These are phyloP conservation scores for Meliscaeva auricollis DNA, from an alignment of 2,888 invertebrate genomes.

Conservation along the genomic window DNA sequence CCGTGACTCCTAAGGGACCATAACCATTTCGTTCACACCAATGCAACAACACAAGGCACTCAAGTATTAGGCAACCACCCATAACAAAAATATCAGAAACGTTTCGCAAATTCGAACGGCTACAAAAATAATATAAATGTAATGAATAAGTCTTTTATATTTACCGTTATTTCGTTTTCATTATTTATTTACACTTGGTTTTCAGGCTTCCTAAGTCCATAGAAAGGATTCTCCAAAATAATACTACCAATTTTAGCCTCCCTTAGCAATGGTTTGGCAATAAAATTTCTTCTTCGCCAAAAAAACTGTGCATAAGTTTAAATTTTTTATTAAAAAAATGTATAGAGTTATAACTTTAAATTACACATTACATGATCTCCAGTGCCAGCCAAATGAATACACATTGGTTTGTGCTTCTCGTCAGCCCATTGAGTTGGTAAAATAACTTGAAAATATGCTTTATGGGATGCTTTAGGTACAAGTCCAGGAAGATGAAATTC, in stretches of 20 bases:
- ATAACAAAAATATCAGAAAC: conserved; percentile 99
- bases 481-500: conserved; percentile 93
- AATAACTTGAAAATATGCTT: conserved; percentile 93
- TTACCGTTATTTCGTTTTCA: background rate
- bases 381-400: conserved; percentile 98
- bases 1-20: conserved; percentile 97
- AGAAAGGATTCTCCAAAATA: conserved; percentile 98
- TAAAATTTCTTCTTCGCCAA: conserved; percentile 94
- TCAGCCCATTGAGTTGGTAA: conserved; percentile 92
- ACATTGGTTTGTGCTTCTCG: conserved; percentile 90
- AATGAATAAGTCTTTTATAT: background rate
- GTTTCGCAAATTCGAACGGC: conserved; percentile 95
- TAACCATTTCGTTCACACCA: conserved; percentile 97
- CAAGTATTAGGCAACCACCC: conserved; percentile 98
- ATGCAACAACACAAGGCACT: conserved; percentile 95
- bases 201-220: conserved; percentile 94
- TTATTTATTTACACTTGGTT: conserved; percentile 90
- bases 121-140: too few relatives aligned
- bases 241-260: conserved; percentile 96
- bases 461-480: conserved; percentile 92
- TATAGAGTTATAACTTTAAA: too few relatives aligned
- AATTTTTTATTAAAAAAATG: background rate
- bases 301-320: conserved; percentile 87
- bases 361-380: conserved; percentile 96
- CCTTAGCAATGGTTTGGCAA: conserved; percentile 95